These are phyloP conservation scores for Falco novaeseelandiae DNA, from an alignment of 2,797 vertebrate species.

Conservation along the genomic window DNA sequence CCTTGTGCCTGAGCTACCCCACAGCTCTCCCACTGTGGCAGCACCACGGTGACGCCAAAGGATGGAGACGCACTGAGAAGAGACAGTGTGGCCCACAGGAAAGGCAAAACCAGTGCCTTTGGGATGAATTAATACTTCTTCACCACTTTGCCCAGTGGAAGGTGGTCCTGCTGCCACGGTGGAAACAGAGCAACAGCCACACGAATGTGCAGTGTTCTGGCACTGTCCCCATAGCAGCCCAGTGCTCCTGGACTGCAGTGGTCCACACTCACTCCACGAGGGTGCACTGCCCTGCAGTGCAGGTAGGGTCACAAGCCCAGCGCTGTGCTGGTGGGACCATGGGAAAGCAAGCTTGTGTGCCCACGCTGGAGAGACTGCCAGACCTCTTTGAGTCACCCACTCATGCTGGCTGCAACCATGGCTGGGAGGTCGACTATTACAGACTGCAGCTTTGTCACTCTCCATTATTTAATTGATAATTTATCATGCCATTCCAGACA, in stretches of 20 bases:
- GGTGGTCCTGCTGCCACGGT: background rate
- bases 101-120: background rate
- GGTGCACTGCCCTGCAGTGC: rapidly evolving
- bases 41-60: background rate
- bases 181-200: background rate
- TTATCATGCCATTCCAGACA: conserved; percentile 60
- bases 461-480: conserved; percentile 63
- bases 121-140: background rate
- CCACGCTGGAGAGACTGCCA: background rate
- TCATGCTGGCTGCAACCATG: rapidly evolving
- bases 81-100: background rate
- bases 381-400: background rate
- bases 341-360: background rate
- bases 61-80: background rate
- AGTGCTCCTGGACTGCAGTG: background rate
- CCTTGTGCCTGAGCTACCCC: background rate
- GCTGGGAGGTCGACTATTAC: background rate
- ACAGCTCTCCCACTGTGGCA: background rate
- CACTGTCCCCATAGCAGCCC: rapidly evolving
- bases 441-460: conserved; percentile 38
- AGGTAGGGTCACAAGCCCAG: background rate
- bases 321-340: rapidly evolving
- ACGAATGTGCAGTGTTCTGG: background rate
- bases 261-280: rapidly evolving
- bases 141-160: background rate